Conservation (phyloP, 2,113 vertebrate species). For the Plotosus lineatus region DNA sequence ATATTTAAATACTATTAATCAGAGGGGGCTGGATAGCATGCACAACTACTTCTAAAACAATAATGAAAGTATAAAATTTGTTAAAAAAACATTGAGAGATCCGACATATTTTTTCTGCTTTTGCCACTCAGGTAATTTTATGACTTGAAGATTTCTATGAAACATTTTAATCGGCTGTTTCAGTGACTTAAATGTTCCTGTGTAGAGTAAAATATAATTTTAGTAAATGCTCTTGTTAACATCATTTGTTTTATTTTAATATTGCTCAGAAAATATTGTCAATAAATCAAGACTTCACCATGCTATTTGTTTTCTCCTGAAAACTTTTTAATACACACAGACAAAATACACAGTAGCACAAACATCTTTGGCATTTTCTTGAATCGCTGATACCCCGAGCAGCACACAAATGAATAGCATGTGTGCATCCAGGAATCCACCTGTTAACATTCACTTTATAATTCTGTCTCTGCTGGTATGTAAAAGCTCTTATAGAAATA, state of each 20-base stretch:
- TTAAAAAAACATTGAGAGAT: not conserved
- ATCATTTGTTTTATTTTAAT: not conserved
- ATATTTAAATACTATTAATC: not conserved
- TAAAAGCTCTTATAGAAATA: not conserved
- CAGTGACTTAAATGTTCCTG: not conserved
- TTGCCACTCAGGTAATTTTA: not conserved
- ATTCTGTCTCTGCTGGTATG: not conserved
- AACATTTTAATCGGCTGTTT: not conserved
- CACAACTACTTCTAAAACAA: not conserved
- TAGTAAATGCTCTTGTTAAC: not conserved
- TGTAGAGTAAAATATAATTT: not conserved
- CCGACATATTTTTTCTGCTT: not conserved
- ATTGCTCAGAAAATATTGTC: not conserved
- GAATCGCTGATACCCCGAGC: constrained; percentile 29
- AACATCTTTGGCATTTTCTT: constrained; percentile 28
- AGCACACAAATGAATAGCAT: constrained; percentile 31
- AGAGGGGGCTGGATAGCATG: not conserved
- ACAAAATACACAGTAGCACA: constrained; percentile 13
- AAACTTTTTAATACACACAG: constrained; percentile 1
- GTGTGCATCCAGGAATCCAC: not conserved
- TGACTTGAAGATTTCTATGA: not conserved
- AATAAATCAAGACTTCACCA: not conserved
- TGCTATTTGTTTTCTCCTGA: not conserved
- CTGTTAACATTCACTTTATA: constrained; percentile 12
- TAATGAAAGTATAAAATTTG: not conserved